Conservation (phyloP, 2,113 vertebrate genomes). For the Pipra filicauda region DNA sequence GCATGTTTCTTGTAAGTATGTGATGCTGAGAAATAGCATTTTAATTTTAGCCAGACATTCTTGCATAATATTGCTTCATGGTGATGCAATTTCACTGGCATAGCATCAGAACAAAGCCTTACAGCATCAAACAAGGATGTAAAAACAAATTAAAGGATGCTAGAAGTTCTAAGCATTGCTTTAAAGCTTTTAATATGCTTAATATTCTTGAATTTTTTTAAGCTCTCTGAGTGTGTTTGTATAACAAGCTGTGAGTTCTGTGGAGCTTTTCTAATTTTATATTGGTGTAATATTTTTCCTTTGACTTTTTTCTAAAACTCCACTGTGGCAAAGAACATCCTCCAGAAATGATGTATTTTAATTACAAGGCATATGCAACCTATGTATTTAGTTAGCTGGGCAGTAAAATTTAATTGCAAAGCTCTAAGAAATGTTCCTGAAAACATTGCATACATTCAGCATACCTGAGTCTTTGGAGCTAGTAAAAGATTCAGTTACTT, state of each 20-base stretch:
- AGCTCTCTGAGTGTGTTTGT: neutral
- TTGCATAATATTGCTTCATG: slow-evolving; percentile 33
- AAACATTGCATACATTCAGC: slow-evolving; percentile 17
- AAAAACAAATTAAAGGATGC: slow-evolving; percentile 57
- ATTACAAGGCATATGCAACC: slow-evolving; percentile 33
- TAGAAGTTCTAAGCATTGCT: slow-evolving; percentile 23
- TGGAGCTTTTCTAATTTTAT: slow-evolving; percentile 35
- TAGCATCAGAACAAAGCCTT: slow-evolving; percentile 53
- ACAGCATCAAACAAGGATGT: slow-evolving; percentile 31
- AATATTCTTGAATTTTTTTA: neutral
- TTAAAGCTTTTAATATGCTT: slow-evolving; percentile 52
- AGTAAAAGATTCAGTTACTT: neutral
- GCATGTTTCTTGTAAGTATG: slow-evolving; percentile 7
- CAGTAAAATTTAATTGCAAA: slow-evolving; percentile 56
- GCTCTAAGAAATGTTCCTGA: slow-evolving; percentile 38
- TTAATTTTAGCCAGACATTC: slow-evolving; percentile 56
- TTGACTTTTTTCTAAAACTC: slow-evolving; percentile 29
- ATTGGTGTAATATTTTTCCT: slow-evolving; percentile 8
- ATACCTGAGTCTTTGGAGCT: neutral
- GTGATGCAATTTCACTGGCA: slow-evolving; percentile 52
- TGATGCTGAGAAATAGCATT: slow-evolving; percentile 26
- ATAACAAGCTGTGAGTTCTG: neutral
- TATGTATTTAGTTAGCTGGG: slow-evolving; percentile 47
- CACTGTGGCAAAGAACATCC: slow-evolving; percentile 28
- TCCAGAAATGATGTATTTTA: slow-evolving; percentile 59